Evolutionary conservation across 2,113 vertebrate species (phyloP).

Genomic region (Tichodroma muraria): DNA sequence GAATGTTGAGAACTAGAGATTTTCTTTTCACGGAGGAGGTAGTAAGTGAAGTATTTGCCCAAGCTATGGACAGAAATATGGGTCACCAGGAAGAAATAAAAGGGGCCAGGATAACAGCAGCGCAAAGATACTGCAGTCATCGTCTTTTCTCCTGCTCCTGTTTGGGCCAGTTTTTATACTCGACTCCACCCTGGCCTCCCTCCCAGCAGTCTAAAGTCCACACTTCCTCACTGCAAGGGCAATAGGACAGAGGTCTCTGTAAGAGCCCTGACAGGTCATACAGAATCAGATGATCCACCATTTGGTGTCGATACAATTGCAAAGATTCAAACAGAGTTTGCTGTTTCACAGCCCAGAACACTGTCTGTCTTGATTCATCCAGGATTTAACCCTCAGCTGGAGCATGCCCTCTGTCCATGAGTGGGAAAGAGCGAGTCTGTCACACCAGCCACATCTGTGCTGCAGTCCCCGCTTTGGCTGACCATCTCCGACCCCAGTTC

Average conservation of each 20-base stretch:
- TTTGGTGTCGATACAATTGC: not conserved
- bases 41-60: not conserved
- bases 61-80: not conserved
- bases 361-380: not conserved
- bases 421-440: not conserved
- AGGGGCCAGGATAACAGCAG: not conserved
- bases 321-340: not conserved
- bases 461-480: not conserved
- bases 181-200: not conserved
- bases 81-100: not conserved
- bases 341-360: not conserved
- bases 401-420: not conserved
- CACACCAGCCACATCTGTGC: not conserved
- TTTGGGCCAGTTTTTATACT: not conserved
- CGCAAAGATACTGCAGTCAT: not conserved
- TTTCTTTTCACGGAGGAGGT: not conserved
- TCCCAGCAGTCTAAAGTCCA: not conserved
- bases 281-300: not conserved
- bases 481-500: not conserved
- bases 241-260: not conserved
- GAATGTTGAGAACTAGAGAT: not conserved
- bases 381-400: not conserved
- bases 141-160: not conserved
- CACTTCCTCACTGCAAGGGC: not conserved
- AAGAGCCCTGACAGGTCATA: not conserved